Evolutionary conservation across 2,113 vertebrate genomes (phyloP), one percentile per base, ranked within the genome.

Genomic region (Chrysochloris asiatica): DNA sequence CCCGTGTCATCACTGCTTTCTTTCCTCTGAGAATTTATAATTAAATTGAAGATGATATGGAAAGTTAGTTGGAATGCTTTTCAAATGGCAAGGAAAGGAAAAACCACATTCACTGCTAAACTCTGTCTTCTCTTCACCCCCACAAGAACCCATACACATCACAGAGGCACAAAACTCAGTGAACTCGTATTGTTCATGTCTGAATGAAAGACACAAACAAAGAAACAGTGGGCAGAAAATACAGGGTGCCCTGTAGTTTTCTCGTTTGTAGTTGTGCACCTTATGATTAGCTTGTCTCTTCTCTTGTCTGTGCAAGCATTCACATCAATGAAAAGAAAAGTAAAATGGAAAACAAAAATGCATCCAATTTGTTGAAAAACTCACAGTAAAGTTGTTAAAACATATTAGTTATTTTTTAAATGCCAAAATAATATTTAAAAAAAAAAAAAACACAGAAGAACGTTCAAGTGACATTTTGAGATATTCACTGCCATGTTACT

Each of bases 21-120:
- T 91, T 93, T 81, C 43, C 3, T 38, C 28, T 75, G 78, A 79
- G n/a, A 59, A 79, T 84, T 65, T 91, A 54, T 80, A 96, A 95
- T 88, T 86, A 86, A 77, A 82, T 69, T 36, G 69, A 81, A 90
- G 26, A 95, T 12, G 50, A 81, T 38, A 90, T 88, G 61, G 94
- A 83, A 94, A 93, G 91, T 48, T 84, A 89, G 19, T 91, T 81
- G 59, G 82, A 94, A 95, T 89, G 67, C 56, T 75, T 93, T 69
- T 83, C 63, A 77, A 80, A 90, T 69, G 76, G 84, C 73, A 95
- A 93, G 89, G 93, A 45, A 5, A 47, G 77, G 73, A 89, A 81
- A 67, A 79, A 59, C 82, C 82, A 56, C 80, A 90, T 84, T 90
- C 33, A 19, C 71, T 0, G 8, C 72, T 65, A 69, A 90, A 41